phyloP scores from a whole-genome alignment of 2,888 invertebrate species.

The Caenorhabditis sinica region DNA sequence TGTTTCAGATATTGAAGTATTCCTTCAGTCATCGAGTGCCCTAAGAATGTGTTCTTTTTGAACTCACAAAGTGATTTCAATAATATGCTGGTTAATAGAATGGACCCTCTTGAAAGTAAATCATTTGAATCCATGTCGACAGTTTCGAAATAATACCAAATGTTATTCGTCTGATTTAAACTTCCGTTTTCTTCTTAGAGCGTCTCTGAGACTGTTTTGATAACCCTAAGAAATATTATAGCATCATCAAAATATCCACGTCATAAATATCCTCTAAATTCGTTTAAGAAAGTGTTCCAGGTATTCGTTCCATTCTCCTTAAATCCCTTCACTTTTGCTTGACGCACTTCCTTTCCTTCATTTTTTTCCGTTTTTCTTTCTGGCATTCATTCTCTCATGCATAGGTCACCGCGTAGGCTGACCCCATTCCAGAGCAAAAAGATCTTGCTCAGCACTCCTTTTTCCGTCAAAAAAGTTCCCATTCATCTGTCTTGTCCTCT shows the following conservation, averaged over 20 bases:
- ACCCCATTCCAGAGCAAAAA: constrained; percentile 34
- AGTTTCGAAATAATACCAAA: too few species aligned
- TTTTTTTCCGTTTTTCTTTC: background rate
- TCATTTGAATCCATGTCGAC: too few species aligned
- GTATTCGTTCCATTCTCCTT: background rate
- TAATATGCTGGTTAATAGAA: too few species aligned
- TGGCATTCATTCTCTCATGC: constrained; percentile 27
- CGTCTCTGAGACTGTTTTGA: too few species aligned
- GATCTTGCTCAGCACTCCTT: constrained; percentile 8
- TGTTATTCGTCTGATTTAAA: too few species aligned
- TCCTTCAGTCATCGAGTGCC: too few species aligned
- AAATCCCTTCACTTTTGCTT: constrained; percentile 8
- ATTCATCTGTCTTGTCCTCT: constrained; percentile 49
- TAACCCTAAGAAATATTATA: too few species aligned
- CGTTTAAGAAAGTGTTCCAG: background rate
- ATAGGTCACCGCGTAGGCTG: constrained; percentile 21
- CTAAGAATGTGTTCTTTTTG: too few species aligned
- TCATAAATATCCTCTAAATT: background rate
- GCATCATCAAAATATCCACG: background rate
- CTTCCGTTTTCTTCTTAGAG: too few species aligned
- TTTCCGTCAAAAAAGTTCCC: constrained; percentile 57
- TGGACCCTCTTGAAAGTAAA: too few species aligned
- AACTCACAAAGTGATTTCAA: too few species aligned
- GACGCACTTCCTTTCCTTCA: constrained; percentile 17
- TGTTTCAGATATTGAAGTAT: too few species aligned